Base-by-base conservation (phyloP, 2,888 invertebrate species). In the Agrochola circellaris region DNA sequence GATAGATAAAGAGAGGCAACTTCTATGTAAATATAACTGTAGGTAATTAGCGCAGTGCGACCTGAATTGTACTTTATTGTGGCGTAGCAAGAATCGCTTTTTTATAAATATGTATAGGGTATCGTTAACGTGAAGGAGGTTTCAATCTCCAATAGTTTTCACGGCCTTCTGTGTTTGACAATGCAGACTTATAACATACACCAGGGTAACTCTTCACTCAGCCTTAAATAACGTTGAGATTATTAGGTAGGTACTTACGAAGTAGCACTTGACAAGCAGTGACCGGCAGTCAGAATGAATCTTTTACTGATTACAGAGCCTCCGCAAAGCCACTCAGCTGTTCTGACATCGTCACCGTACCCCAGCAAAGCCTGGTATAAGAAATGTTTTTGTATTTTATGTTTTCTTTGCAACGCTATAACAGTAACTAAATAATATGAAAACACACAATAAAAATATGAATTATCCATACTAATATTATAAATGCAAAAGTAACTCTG, bases 261-360 rank as follows among this genome's bases (percentile, higher is more conserved):
- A 26, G 8, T 30, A 17, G 1, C 2, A 60, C 30, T 60, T 30
- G 60, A 78, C 11, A 79, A 26, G 48, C 79, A 79, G 42, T 79
- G 79, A 34, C 67, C 79, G 0, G 79, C 79, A 34, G 79, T 78
- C 17, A 79, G 84, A 54, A 79, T 83, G 34, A 79, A 79, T 67
- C 62, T 62, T 38, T 83, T 83, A n/a, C 79, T 79, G n/a, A 79
- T 79, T 56, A 79, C 42, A 34, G 84, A 60, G 3, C 79, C 79
- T 34, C 84, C 83, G 15, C 79, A 79, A 9, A 79, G 79, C 79
- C 79, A 79, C 13, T 8, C 15, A 11, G 84, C 79, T 34, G 67
- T 17, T 58, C n/a, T 45, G 1, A 68, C 48, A 20, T 83, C 61
- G n/a, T 60, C n/a, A 58, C 79, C 83, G 23, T 83, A 79, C 1